phyloP scores from a whole-genome alignment of 2,797 vertebrate species.

The Menidia menidia region DNA sequence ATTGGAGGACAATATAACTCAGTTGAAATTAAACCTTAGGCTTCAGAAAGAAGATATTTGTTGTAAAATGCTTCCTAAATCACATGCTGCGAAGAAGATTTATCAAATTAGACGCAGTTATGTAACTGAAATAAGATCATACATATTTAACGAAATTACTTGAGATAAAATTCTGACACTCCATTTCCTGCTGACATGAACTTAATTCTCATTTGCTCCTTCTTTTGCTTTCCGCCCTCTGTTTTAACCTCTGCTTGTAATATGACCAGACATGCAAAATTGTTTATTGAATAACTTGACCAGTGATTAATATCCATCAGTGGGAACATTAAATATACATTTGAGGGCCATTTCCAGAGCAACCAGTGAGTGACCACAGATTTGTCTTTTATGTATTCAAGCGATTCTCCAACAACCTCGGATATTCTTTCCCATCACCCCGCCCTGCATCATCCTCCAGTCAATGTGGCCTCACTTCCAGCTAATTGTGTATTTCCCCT shows the following conservation, averaged over 20 bases:
- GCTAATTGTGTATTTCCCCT: conserved; percentile 30
- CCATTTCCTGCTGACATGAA: neutral
- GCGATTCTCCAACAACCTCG: conserved; percentile 22
- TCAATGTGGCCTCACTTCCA: conserved; percentile 47
- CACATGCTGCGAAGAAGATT: neutral
- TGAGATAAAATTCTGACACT: neutral
- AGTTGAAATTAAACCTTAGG: conserved; percentile 9
- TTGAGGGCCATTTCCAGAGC: conserved; percentile 24
- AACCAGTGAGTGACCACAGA: conserved; percentile 39
- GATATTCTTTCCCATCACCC: conserved; percentile 13
- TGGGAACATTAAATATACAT: conserved; percentile 50
- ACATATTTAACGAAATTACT: neutral
- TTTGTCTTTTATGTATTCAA: conserved; percentile 35
- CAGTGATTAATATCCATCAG: conserved; percentile 30
- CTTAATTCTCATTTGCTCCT: neutral
- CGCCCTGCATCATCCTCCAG: conserved; percentile 36
- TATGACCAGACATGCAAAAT: conserved; percentile 23
- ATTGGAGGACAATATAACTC: conserved; percentile 21
- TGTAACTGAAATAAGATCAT: neutral
- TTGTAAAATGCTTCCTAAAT: conserved; percentile 23
- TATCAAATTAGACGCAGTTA: neutral
- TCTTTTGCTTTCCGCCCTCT: conserved; percentile 1
- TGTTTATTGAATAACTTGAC: conserved; percentile 32
- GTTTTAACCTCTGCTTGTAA: neutral
- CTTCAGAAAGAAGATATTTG: conserved; percentile 10